Evolutionary conservation across 2,113 vertebrate species (phyloP).

Genomic region (Aegithalos caudatus): DNA sequence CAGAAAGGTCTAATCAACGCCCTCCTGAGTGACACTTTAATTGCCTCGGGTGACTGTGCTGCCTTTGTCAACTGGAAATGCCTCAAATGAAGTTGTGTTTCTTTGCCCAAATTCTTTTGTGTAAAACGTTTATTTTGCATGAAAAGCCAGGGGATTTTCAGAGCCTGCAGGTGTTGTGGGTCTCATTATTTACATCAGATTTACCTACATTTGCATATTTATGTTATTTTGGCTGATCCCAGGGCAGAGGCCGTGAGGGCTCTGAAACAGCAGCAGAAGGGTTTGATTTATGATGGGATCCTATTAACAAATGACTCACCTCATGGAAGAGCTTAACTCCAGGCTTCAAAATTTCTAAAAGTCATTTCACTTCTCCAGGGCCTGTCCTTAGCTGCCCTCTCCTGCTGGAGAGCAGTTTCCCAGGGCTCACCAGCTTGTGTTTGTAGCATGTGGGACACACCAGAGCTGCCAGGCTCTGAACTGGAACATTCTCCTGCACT

Average conservation of each 20-base stretch:
- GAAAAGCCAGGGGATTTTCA: neutral
- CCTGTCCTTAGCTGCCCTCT: neutral
- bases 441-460: neutral
- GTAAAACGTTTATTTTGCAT: neutral
- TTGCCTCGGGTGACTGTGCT: neutral
- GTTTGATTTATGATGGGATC: neutral
- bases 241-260: neutral
- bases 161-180: neutral
- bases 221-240: neutral
- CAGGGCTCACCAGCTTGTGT: neutral
- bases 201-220: neutral
- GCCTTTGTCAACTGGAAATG: constrained; percentile 6
- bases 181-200: neutral
- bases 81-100: neutral
- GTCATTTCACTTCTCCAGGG: neutral
- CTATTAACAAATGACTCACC: neutral
- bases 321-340: neutral
- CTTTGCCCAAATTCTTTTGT: neutral
- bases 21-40: constrained; percentile 14
- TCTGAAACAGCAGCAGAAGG: neutral
- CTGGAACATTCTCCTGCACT: neutral
- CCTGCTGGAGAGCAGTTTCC: neutral
- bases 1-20: constrained; percentile 32
- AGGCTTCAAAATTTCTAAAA: neutral
- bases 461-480: neutral